These are phyloP conservation scores for Datnioides undecimradiatus DNA, from an alignment of 2,113 vertebrate species.

Conservation along the genomic window DNA sequence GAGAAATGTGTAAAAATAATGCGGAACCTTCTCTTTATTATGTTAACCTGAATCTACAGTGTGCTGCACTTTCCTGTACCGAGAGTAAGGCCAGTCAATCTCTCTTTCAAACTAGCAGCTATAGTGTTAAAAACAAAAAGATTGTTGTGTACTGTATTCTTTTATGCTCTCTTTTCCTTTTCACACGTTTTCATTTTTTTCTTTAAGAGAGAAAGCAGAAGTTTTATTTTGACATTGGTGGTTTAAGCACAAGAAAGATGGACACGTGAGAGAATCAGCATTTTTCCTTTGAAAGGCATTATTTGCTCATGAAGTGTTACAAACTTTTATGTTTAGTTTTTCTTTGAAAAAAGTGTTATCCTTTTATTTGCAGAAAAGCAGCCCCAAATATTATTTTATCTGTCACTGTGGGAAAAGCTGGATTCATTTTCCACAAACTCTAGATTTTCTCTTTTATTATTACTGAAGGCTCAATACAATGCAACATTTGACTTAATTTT, in stretches of 20 bases:
- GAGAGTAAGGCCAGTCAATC: conserved; percentile 54
- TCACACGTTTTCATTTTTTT: conserved; percentile 16
- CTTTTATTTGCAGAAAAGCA: conserved; percentile 35
- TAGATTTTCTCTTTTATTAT: conserved; percentile 11
- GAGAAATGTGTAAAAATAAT: conserved; percentile 27
- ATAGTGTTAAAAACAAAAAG: conserved; percentile 35
- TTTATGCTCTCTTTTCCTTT: conserved; percentile 13
- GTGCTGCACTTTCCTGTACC: conserved; percentile 54
- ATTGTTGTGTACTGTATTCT: conserved; percentile 47
- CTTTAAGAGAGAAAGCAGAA: not conserved
- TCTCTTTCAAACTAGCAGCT: conserved; percentile 19
- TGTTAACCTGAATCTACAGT: not conserved
- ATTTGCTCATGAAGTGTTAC: conserved; percentile 62
- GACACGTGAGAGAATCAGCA: not conserved
- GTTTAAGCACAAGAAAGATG: conserved; percentile 40
- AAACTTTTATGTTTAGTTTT: conserved; percentile 28
- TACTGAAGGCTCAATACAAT: conserved; percentile 25
- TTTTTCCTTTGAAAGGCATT: conserved; percentile 49
- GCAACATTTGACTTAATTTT: conserved; percentile 52
- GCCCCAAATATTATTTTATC: not conserved
- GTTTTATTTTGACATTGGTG: not conserved
- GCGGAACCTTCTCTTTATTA: conserved; percentile 20
- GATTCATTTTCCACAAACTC: conserved; percentile 34
- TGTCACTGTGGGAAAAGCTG: conserved; percentile 18
- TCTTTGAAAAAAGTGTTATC: conserved; percentile 51